Evolutionary conservation across 2,888 invertebrate species (phyloP), one percentile per base, ranked within the genome.

Genomic region (Cyrtodaria siliqua): DNA sequence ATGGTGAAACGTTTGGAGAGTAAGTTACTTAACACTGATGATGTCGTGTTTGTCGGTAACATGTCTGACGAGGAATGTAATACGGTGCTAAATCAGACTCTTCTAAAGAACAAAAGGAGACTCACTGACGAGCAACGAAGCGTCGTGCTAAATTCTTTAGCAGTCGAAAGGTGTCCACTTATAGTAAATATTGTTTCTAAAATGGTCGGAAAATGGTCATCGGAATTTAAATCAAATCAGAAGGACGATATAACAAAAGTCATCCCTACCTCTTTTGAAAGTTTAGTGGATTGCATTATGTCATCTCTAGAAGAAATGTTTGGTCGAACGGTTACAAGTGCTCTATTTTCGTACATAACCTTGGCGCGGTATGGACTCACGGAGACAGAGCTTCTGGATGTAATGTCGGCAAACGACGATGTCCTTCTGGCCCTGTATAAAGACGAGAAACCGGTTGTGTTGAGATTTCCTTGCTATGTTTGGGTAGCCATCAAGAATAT

Each of bases 301-400:
- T 14, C 26, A 9, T 60, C 14, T 47, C 60, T 88, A 26, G 89
- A 90, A 68, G 24, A 52, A 9, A 61, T 40, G 9, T 85, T 83
- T 72, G 87, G 89, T 0, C 49, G 57, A 12, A 62, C 49, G 16
- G 62, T 88, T 1, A 67, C 87, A 0, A 44, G 77, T 18, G 49
- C 73, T 16, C 66, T 89, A 8, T 82, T 87, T 44, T 74, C 78
- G 6, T 88, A 87, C 62, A 64, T 90, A 18, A 85, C 76, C 14
- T 62, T 80, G 26, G 66, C 73, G 20, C 66, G 86, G 24, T 79
- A 83, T 61, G 90, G 90, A 0, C 59, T 90, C 16, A 82, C 85
- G 23, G 89, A 90, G 63, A 75, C 85, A 49, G 90, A 90, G 68
- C 68, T 90, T 16, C 73, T 89, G 24, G 90, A 90, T 57, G 78